Base-by-base conservation (phyloP, 2,888 invertebrate genomes). In the Drosophila tripunctata region DNA sequence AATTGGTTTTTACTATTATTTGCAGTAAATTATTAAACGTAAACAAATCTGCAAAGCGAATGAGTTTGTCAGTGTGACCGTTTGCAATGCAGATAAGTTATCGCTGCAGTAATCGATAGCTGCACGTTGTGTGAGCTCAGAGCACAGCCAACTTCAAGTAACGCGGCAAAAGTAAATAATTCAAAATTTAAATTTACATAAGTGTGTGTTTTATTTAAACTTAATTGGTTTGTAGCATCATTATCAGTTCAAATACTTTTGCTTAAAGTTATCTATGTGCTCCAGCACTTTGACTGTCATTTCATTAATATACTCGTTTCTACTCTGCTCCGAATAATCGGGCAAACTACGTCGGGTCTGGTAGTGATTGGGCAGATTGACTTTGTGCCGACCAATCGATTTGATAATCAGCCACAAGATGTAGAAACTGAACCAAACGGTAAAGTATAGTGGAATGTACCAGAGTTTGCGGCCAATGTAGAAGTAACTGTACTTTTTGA, bases 371-470 rank as follows among this genome's bases (percentile, higher is more conserved):
- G 91, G 91, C 41, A 91, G 78, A 71, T 92, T 90, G 0, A 91
- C 91, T 90, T 94, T 95, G 88, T 95, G 95, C 33, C 94, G 92
- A 6, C 94, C 94, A 67, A 95, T 93, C 8, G 94, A 94, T 88
- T 94, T 94, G 19, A 95, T 87, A 63, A 95, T 94, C 19, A 95
- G 89, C 62, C 94, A 93, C 0, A 94, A 93, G 0, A 95, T 93
- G 79, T 95, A 95, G 72, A 94, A 92, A 67, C 90, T 90, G 55
- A 92, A 92, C 90, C 91, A 95, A 5, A 95, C 93, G 52, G 94
- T 94, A 80, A 95, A 95, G 89, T 95, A 95, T 40, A 95, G 89
- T 0, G 95, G 95, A 55, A 95, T 92, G 85, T 95, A 95, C 94
- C 94, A 95, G 1, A 95, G 91, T 76, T 95, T 95, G 61, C 94